These are phyloP conservation scores for Phylloscopus trochilus DNA, from an alignment of 2,113 vertebrate genomes.

Conservation along the genomic window DNA sequence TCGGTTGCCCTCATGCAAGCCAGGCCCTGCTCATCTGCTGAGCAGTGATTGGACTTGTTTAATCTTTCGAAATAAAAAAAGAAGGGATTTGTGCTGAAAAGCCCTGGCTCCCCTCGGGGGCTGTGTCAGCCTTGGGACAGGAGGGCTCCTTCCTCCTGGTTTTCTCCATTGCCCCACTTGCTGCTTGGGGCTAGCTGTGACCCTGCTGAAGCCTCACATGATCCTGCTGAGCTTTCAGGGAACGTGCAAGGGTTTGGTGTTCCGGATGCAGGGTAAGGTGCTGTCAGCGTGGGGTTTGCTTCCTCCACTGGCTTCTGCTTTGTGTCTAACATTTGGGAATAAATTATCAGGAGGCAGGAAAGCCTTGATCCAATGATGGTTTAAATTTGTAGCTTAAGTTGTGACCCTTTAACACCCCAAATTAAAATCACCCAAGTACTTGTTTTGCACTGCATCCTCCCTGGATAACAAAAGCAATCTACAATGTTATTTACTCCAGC, in stretches of 20 bases:
- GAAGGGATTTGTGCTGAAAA: background rate
- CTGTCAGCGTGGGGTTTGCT: background rate
- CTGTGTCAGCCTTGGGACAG: background rate
- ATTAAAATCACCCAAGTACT: background rate
- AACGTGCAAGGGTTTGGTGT: background rate
- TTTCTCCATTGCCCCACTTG: background rate
- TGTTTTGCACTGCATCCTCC: background rate
- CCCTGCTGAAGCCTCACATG: rapidly evolving
- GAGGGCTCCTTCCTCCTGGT: background rate
- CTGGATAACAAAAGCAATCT: background rate
- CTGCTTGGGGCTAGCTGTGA: background rate
- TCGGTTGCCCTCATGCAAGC: rapidly evolving
- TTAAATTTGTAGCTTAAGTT: background rate
- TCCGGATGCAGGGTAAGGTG: background rate
- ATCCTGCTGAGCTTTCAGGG: background rate
- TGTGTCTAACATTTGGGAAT: background rate
- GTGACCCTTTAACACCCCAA: background rate
- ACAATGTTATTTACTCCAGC: background rate
- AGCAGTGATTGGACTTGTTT: background rate
- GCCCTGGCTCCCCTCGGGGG: background rate
- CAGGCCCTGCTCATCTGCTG: background rate
- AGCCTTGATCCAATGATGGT: background rate
- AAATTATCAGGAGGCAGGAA: background rate
- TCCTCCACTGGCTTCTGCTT: background rate
- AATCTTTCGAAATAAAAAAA: background rate